These are phyloP conservation scores for Oncorhynchus clarkii DNA, from an alignment of 2,113 vertebrate species.

Conservation along the genomic window DNA sequence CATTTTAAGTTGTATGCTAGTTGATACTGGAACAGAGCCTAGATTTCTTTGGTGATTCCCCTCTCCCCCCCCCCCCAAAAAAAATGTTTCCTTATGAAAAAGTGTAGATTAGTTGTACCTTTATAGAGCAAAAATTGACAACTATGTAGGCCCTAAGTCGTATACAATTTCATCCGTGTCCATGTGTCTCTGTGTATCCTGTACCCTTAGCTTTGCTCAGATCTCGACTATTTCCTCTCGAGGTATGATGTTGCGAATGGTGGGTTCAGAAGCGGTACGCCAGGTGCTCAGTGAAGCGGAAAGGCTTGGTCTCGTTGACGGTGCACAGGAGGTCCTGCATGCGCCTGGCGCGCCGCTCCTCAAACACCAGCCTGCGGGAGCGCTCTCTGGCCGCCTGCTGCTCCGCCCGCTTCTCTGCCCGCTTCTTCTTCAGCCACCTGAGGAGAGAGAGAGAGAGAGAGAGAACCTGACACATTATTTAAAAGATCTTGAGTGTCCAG, in stretches of 20 bases:
- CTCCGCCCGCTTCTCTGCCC: constrained; percentile 82
- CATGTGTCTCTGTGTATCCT: too few species aligned
- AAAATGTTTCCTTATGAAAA: too few species aligned
- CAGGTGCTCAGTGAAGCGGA: constrained; percentile 80
- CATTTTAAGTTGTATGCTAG: background rate
- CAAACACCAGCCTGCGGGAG: constrained; percentile 79
- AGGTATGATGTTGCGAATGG: background rate
- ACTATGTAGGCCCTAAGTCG: too few species aligned
- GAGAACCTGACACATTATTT: background rate
- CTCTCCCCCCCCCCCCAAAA: too few species aligned
- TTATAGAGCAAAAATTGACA: too few species aligned
- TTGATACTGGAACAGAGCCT: background rate
- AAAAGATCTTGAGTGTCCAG: background rate
- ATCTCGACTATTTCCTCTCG: too few species aligned
- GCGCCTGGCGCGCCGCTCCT: constrained; percentile 82
- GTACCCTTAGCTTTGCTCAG: too few species aligned
- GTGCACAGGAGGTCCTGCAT: constrained; percentile 75
- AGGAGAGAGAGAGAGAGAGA: constrained; percentile 20
- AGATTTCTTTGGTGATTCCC: background rate
- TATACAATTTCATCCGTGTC: too few species aligned
- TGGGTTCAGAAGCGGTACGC: constrained; percentile 57
- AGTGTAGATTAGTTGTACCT: too few species aligned
- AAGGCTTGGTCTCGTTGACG: constrained; percentile 73
- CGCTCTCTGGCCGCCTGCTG: constrained; percentile 82
- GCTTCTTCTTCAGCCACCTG: constrained; percentile 91